Evolutionary conservation across 2,888 invertebrate genomes (phyloP).

Genomic region (Nebria salina): DNA sequence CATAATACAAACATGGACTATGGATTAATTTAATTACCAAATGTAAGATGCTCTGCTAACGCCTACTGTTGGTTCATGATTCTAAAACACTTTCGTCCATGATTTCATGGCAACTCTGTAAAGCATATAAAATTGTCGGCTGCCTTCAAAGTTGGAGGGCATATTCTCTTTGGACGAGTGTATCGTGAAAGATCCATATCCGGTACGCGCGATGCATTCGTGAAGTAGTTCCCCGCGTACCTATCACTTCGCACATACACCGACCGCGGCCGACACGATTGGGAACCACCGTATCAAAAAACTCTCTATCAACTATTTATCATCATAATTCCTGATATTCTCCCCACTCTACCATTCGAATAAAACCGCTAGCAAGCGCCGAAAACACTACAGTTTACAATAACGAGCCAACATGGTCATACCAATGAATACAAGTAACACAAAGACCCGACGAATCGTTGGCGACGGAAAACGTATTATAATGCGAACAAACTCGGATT

Average conservation of each 20-base stretch:
- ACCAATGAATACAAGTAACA: constrained; percentile 1
- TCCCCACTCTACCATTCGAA: neutral
- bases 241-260: neutral
- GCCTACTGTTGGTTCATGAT: too few species aligned
- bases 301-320: neutral
- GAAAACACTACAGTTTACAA: neutral
- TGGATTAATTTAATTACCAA: too few species aligned
- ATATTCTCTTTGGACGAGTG: neutral
- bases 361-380: neutral
- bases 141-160: neutral
- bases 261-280: neutral
- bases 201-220: neutral
- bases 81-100: neutral
- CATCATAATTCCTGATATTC: neutral
- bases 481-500: constrained; percentile 36
- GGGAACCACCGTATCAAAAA: neutral
- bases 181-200: neutral
- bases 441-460: constrained; percentile 33
- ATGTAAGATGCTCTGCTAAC: too few species aligned
- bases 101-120: neutral
- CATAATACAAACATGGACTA: too few species aligned
- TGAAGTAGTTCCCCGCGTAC: neutral
- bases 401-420: constrained; percentile 1
- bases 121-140: neutral
- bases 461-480: constrained; percentile 33